Evolutionary conservation across 2,797 vertebrate species (phyloP), one percentile per base, ranked within the genome.

Genomic region (Chaetodon trifasciatus): DNA sequence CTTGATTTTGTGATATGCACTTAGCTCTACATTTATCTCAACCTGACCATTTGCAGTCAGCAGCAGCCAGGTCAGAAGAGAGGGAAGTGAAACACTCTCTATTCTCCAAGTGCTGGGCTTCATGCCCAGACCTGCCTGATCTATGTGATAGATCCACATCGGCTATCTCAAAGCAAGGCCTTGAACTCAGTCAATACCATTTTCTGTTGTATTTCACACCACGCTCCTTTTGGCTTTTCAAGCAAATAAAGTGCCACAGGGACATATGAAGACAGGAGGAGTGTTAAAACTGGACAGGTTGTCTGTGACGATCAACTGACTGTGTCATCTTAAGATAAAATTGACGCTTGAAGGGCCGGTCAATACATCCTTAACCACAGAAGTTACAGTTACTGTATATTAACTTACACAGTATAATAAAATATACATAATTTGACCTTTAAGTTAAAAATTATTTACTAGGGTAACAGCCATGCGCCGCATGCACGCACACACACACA

Each of bases 151-250:
- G 60, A 79, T 73, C 50, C 63, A 47, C 44, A 56, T 39, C 5
- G 46, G 64, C 67, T 21, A 8, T 28, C 57, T 81, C 73, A 80
- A 58, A 85, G 75, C 64, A 16, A 81, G 46, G 60, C 73, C 70
- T 61, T 83, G 70, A 81, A 82, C 75, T 80, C 68, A 53, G 50
- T 85, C 84, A 53, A 58, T 67, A 80, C 16, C 1, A 56, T 66
- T 74, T 77, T 75, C 70, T 75, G 32, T 80, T 70, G 63, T 49
- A 73, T 78, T 82, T 84, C 74, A 74, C 50, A 79, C 35, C 32
- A 44, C 10, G 16, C 21, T 69, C 52, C 57, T 56, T 35, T 75
- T 9, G 60, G 67, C 55, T 73, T 68, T 74, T 83, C 61, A 77
- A 46, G 61, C 65, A 80, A 71, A 62, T 64, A 63, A 50, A 70